These are phyloP conservation scores for Hyphantria cunea DNA, from an alignment of 1,140 invertebrate genomes.

Conservation along the genomic window DNA sequence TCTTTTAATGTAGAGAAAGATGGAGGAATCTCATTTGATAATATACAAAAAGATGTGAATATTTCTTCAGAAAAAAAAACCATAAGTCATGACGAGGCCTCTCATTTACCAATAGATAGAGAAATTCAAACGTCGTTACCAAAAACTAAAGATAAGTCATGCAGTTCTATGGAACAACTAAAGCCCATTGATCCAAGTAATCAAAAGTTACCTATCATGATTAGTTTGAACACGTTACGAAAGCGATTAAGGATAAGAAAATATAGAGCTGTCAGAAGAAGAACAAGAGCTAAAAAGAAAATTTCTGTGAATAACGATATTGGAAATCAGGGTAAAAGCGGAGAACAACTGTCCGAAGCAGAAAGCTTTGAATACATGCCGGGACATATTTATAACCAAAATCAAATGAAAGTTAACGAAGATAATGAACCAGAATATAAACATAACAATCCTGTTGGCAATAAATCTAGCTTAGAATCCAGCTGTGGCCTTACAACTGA, in stretches of 20 bases:
- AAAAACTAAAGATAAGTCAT: constrained; percentile 44
- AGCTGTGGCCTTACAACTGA: constrained; percentile 64
- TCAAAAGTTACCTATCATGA: constrained; percentile 55
- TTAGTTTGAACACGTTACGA: constrained; percentile 63
- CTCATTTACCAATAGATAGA: constrained; percentile 58
- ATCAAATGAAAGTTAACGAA: constrained; percentile 51
- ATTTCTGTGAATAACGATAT: too few relatives aligned
- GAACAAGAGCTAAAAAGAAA: constrained; percentile 41
- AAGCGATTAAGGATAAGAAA: constrained; percentile 54
- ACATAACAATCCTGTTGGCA: constrained; percentile 45
- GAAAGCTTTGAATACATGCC: constrained; percentile 82
- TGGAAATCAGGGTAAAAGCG: constrained; percentile 48
- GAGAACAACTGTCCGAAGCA: constrained; percentile 68
- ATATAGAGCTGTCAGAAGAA: constrained; percentile 45
- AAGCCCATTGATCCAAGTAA: constrained; percentile 19
- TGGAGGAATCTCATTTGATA: constrained; percentile 55
- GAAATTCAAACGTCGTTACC: constrained; percentile 71
- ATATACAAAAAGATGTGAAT: constrained; percentile 53
- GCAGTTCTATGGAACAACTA: constrained; percentile 7
- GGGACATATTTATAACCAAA: constrained; percentile 74
- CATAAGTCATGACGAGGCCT: constrained; percentile 38
- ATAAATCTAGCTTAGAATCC: constrained; percentile 74
- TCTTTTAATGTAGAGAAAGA: constrained; percentile 72
- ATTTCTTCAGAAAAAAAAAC: constrained; percentile 55
- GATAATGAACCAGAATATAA: constrained; percentile 7